Percentiles rank a stretch among this genome's conserved stretches.
phyloP scores from a whole-genome alignment of 2,113 vertebrate species.

The Corynorhinus townsendii region DNA sequence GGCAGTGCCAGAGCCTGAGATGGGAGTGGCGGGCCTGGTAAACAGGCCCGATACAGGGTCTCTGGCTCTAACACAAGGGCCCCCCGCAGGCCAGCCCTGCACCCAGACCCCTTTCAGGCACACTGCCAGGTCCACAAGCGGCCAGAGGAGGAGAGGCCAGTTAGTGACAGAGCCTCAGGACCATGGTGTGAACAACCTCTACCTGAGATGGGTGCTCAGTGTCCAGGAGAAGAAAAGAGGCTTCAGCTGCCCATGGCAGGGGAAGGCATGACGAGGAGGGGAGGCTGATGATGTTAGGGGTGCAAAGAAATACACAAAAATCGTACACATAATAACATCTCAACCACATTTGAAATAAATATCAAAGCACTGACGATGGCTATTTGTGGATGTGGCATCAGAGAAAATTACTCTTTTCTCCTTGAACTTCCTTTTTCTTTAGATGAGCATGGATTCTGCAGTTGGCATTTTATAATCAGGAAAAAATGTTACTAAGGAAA shows the following conservation, averaged over 20 bases:
- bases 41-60: background rate
- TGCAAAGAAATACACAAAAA: background rate
- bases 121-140: background rate
- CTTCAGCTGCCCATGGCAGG: background rate
- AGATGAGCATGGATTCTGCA: background rate
- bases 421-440: background rate
- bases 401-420: background rate
- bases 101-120: background rate
- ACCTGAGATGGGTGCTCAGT: background rate
- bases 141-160: background rate
- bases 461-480: background rate
- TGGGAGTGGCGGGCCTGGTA: background rate
- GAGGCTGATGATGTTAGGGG: background rate
- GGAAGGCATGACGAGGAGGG: background rate
- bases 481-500: background rate
- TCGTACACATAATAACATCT: background rate
- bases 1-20: background rate
- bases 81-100: background rate
- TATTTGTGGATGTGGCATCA: background rate
- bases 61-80: background rate
- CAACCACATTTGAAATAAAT: background rate
- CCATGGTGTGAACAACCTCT: too few species aligned
- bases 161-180: background rate
- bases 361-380: background rate
- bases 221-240: background rate